Evolutionary conservation across 2,797 vertebrate genomes (phyloP).

Genomic region (Hippopotamyrus pictus): DNA sequence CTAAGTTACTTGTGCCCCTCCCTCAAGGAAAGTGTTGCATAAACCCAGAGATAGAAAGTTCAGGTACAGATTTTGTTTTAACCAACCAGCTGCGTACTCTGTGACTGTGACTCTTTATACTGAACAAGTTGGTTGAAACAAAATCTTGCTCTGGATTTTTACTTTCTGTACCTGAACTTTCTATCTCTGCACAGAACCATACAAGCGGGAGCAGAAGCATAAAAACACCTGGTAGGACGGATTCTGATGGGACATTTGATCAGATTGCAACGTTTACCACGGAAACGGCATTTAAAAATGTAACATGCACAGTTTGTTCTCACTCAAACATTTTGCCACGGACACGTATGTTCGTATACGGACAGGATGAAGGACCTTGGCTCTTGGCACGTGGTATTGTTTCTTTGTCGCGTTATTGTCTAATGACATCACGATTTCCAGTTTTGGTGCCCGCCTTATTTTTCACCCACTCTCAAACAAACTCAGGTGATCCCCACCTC

Average conservation of each 20-base stretch:
- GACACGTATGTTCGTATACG: not conserved
- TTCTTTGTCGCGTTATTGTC: not conserved
- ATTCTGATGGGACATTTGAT: not conserved
- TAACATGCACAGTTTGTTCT: not conserved
- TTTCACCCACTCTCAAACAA: not conserved
- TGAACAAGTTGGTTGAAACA: not conserved
- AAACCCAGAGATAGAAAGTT: not conserved
- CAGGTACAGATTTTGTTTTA: not conserved
- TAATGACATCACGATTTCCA: not conserved
- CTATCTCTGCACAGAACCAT: not conserved
- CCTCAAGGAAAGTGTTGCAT: not conserved
- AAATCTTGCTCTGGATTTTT: not conserved
- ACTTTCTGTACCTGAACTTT: not conserved
- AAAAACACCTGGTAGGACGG: not conserved
- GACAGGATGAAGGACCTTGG: not conserved
- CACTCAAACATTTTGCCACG: not conserved
- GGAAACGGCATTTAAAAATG: not conserved
- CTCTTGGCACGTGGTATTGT: not conserved
- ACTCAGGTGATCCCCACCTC: not conserved
- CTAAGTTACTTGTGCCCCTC: not conserved
- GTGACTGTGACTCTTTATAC: too few species aligned
- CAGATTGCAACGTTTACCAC: not conserved
- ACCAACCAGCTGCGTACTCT: too few species aligned
- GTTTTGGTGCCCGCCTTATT: not conserved
- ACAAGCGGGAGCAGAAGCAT: not conserved